A percentile compares a stretch with the other conserved stretches of the same genome.
These are phyloP conservation scores for Hydrozoanthus gracilis DNA, from an alignment of 92 coral and sea anemone genomes.

Conservation along the genomic window DNA sequence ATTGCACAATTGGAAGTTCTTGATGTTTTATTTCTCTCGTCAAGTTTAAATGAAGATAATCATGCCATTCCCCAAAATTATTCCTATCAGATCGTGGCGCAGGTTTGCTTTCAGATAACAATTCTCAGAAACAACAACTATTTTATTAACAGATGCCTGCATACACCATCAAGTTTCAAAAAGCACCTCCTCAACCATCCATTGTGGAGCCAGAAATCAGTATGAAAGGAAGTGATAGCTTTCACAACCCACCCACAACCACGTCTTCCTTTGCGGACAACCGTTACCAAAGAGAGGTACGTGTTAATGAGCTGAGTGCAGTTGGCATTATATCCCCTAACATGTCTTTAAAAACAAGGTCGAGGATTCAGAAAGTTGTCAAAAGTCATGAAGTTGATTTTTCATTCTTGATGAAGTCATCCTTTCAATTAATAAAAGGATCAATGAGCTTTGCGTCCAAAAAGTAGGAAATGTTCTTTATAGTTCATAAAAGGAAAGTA, in stretches of 20 bases:
- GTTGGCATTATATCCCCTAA: background rate
- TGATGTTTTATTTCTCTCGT: background rate
- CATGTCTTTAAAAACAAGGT: no score
- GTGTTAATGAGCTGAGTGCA: background rate
- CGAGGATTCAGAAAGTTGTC: no score
- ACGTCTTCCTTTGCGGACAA: background rate
- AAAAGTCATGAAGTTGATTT: no score
- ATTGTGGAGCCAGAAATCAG: slow-evolving; percentile 10
- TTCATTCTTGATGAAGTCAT: no score
- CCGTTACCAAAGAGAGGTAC: slow-evolving; percentile 26
- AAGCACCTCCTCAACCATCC: slow-evolving; percentile 35
- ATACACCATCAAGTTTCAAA: slow-evolving; percentile 47
- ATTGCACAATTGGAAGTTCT: no score
- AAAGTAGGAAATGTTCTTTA: no score
- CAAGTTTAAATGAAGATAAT: background rate
- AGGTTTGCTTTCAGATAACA: background rate
- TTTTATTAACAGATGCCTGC: slow-evolving; percentile 33
- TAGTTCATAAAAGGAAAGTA: background rate
- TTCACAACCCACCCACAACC: slow-evolving; percentile 15
- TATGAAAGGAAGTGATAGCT: background rate
- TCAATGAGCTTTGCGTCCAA: no score
- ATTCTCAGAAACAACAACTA: background rate
- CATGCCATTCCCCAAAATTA: background rate
- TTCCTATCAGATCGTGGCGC: background rate
- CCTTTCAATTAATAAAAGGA: no score